Percentiles rank a stretch among this genome's conserved stretches.
Evolutionary conservation across 2,888 invertebrate species (phyloP).

Genomic region (Diaphora mendica): DNA sequence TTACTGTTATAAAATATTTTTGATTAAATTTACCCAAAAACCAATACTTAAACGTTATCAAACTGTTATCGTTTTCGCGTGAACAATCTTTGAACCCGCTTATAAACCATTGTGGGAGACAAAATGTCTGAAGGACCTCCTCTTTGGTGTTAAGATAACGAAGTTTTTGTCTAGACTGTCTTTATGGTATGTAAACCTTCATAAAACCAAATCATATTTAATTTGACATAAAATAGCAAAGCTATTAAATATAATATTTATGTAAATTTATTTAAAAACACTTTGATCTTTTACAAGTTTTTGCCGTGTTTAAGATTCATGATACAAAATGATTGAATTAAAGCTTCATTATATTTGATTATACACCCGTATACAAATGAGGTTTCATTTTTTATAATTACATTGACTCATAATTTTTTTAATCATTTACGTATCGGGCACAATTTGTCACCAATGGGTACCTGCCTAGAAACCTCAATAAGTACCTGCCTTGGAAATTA

Average conservation of each 20-base stretch:
- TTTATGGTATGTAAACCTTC: conserved; percentile 41
- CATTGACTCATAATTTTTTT: neutral
- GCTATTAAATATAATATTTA: conserved; percentile 9
- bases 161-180: conserved; percentile 48
- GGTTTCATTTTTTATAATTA: neutral
- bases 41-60: conserved; percentile 84
- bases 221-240: conserved; percentile 21
- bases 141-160: conserved; percentile 50
- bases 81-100: conserved; percentile 59
- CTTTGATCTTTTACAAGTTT: neutral
- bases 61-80: conserved; percentile 61
- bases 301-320: neutral
- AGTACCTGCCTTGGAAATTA: neutral
- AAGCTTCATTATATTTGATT: neutral
- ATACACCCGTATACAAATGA: neutral
- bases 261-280: conserved; percentile 2
- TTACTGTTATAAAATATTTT: conserved; percentile 79
- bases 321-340: neutral
- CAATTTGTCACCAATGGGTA: too few species aligned
- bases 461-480: neutral
- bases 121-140: conserved; percentile 44
- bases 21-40: conserved; percentile 83
- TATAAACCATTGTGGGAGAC: conserved; percentile 35
- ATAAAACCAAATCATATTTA: conserved; percentile 27
- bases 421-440: neutral